These are phyloP conservation scores for Synergus japonicus DNA, from an alignment of 2,888 invertebrate species.

Conservation along the genomic window DNA sequence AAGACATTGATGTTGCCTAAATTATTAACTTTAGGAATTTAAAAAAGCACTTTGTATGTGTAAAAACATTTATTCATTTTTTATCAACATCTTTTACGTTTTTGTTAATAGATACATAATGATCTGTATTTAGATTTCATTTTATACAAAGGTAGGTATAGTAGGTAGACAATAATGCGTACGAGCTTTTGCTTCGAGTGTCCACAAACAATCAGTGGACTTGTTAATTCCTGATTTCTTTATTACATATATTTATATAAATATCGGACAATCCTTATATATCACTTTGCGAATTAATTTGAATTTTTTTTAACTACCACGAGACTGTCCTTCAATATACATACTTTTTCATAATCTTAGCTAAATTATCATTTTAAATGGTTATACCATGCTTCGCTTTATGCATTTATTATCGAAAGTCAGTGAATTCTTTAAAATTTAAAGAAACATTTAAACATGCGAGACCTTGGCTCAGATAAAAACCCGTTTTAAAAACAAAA, in stretches of 20 bases:
- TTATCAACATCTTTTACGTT: conserved; percentile 77
- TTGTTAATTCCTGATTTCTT: conserved; percentile 51
- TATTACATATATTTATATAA: conserved; percentile 61
- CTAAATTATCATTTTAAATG: conserved; percentile 18
- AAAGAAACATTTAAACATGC: conserved; percentile 38
- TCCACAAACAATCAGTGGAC: conserved; percentile 54
- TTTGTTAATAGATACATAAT: conserved; percentile 70
- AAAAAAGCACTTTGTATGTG: conserved; percentile 46
- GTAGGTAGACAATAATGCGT: conserved; percentile 65
- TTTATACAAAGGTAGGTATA: conserved; percentile 74
- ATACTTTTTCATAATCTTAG: conserved; percentile 43
- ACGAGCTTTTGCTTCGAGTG: conserved; percentile 54
- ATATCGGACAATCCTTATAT: conserved; percentile 60
- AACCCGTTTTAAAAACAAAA: conserved; percentile 38
- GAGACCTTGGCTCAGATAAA: conserved; percentile 29
- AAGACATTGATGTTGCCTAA: no score
- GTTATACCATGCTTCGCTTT: not conserved
- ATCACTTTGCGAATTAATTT: conserved; percentile 59
- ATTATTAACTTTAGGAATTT: not conserved
- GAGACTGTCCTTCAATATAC: conserved; percentile 40
- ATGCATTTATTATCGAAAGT: conserved; percentile 16
- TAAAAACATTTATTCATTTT: conserved; percentile 75
- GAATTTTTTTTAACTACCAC: conserved; percentile 54
- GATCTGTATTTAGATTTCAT: conserved; percentile 67
- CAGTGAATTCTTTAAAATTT: conserved; percentile 23